Evolutionary conservation across 1,140 invertebrate species (phyloP).

Genomic region (Xylocopa sonorina): DNA sequence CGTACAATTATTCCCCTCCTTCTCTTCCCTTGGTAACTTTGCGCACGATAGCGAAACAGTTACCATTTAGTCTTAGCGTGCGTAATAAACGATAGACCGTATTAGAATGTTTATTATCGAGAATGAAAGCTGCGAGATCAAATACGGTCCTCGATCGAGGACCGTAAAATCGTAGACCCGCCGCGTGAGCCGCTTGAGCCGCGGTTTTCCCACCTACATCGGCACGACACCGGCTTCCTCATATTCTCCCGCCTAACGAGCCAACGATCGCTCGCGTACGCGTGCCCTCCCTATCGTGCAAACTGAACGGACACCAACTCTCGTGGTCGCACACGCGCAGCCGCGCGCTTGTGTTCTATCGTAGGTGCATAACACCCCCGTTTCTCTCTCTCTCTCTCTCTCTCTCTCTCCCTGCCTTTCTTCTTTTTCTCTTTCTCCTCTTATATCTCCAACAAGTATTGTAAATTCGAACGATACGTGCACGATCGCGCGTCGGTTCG

Average conservation of each 20-base stretch:
- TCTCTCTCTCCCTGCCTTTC: conserved; percentile 27
- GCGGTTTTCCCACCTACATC: conserved; percentile 66
- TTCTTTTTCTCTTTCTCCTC: conserved; percentile 51
- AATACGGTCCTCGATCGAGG: conserved; percentile 26
- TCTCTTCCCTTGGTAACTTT: neutral
- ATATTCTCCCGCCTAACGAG: neutral
- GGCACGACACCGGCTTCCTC: conserved; percentile 48
- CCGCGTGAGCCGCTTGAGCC: conserved; percentile 66
- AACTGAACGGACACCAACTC: neutral
- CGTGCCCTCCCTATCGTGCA: neutral
- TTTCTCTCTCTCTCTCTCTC: conserved; percentile 36
- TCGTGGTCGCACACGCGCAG: conserved; percentile 13
- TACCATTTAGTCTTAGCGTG: too few relatives aligned
- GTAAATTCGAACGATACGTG: conserved; percentile 75
- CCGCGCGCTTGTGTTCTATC: conserved; percentile 32
- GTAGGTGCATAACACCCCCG: too few relatives aligned
- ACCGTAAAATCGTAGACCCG: conserved; percentile 71
- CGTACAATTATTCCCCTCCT: conserved; percentile 35
- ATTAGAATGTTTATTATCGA: neutral
- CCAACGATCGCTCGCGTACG: neutral
- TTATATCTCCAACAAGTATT: conserved; percentile 72
- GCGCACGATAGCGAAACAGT: too few relatives aligned
- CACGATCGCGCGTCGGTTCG: conserved; percentile 40
- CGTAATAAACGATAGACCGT: too few relatives aligned
- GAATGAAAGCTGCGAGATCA: neutral